Base-by-base conservation (phyloP, 2,797 vertebrate genomes). In the Gymnothorax reevesii region DNA sequence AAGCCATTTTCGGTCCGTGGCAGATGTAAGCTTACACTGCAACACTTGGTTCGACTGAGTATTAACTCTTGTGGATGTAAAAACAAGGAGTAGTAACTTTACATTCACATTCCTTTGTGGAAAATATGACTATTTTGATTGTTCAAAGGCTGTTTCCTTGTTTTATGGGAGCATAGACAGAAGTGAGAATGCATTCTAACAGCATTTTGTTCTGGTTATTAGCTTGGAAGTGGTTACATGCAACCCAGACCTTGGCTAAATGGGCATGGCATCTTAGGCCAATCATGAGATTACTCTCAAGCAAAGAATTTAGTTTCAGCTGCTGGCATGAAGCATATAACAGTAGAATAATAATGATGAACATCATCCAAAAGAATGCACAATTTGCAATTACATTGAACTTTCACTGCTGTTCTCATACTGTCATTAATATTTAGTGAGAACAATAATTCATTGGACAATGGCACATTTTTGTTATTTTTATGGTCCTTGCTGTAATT, bases 21-120 rank as follows among this genome's bases (percentile, higher is more conserved):
- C 57, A 42, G 83, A 84, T 49, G 83, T 22, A 64, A 15, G 4
- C 25, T 25, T 17, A 27, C 22, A 52, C 49, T 55, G 77, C 20
- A 17, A 10, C 13, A 52, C 77, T 80, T 8, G 52, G 49, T 80
- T 80, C 55, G 52, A 80, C 77, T 54, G 77, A 54, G n/a, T 80
- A 80, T 52, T 22, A 27, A 55, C 77, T 80, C 77, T 20, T 22
- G 20, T 52, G 12, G 77, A 80, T n/a, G 49, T 55, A 55, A 20
- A 54, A 54, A 22, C 15, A 52, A 52, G 75, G 52, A 54, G 75
- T 54, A 55, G 52, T 80, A 80, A 80, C 77, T 80, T 52, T 80
- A 80, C 55, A 80, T 80, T 80, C n/a, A 54, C 77, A 80, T 80
- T 80, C 49, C 52, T 80, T 80, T 54, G 77, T 55, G 49, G 49